Evolutionary conservation across 2,113 vertebrate species (phyloP).

Genomic region (Syngnathus typhle): DNA sequence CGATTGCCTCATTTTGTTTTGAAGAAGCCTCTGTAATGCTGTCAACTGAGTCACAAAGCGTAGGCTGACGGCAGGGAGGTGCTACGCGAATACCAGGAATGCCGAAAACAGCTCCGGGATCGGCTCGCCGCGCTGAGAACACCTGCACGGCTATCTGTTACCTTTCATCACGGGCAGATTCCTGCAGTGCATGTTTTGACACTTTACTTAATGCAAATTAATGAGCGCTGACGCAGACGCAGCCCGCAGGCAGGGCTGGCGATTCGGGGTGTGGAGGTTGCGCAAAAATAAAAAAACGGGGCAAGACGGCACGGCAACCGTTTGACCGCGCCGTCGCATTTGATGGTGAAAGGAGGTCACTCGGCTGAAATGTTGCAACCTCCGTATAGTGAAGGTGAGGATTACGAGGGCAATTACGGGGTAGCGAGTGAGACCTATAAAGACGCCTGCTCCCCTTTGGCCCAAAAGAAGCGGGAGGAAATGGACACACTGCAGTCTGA

Average conservation of each 20-base stretch:
- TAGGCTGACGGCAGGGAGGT: constrained; percentile 22
- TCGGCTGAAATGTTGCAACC: neutral
- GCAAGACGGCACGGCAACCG: constrained; percentile 22
- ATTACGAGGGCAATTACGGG: constrained; percentile 35
- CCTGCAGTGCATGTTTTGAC: constrained; percentile 72
- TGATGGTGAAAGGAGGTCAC: constrained; percentile 1
- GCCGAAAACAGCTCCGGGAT: constrained; percentile 33
- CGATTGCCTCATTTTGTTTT: constrained; percentile 25
- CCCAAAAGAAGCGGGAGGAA: constrained; percentile 61
- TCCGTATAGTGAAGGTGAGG: constrained; percentile 24
- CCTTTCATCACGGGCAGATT: constrained; percentile 67
- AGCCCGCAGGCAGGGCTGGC: constrained; percentile 51
- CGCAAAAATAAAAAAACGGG: constrained; percentile 13
- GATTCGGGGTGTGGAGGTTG: constrained; percentile 57
- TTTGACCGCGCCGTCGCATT: constrained; percentile 1
- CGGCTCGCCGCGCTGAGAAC: constrained; percentile 44
- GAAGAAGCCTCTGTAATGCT: constrained; percentile 30
- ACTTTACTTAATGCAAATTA: constrained; percentile 74
- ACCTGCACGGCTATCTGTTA: constrained; percentile 60
- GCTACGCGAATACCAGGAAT: constrained; percentile 49
- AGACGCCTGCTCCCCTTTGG: constrained; percentile 29
- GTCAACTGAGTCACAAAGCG: constrained; percentile 42
- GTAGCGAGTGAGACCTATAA: constrained; percentile 42
- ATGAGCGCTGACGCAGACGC: constrained; percentile 70
- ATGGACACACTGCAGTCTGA: constrained; percentile 59